A percentile compares a stretch with the other conserved stretches of the same genome.
These are phyloP conservation scores for Nothocercus nigrocapillus DNA, from an alignment of 2,113 vertebrate genomes.

Conservation along the genomic window DNA sequence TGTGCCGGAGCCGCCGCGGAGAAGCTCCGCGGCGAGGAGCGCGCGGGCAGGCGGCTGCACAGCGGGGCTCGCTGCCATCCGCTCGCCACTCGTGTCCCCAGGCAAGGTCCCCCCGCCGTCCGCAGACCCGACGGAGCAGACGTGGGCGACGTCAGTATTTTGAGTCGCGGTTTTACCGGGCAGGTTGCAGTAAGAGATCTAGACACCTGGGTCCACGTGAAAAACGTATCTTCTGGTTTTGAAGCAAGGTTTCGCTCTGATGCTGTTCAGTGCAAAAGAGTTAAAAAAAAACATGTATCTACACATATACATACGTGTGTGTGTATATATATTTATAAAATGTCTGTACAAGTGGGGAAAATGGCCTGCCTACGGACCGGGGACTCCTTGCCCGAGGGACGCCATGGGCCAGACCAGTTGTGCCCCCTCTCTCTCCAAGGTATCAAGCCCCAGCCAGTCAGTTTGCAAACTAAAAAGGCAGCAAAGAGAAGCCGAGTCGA, in stretches of 20 bases:
- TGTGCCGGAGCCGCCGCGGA: not conserved
- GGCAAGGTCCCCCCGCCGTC: not conserved
- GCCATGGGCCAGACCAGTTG: fast-evolving
- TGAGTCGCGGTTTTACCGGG: not conserved
- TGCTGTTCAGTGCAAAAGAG: constrained; percentile 69
- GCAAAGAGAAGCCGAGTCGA: not conserved
- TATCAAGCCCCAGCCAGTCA: not conserved
- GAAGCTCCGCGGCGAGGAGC: not conserved
- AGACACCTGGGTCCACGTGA: not conserved
- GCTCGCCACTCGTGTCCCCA: fast-evolving
- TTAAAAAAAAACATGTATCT: constrained; percentile 69
- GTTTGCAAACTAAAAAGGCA: not conserved
- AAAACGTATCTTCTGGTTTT: not conserved
- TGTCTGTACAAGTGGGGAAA: constrained; percentile 56
- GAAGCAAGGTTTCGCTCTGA: not conserved
- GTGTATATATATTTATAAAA: constrained; percentile 32
- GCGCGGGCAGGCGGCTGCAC: not conserved
- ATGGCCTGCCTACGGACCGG: not conserved
- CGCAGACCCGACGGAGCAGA: not conserved
- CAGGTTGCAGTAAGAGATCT: not conserved
- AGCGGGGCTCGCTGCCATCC: not conserved
- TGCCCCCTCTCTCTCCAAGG: not conserved
- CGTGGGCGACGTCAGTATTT: not conserved
- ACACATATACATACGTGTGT: constrained; percentile 59
- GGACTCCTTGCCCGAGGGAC: not conserved